Percentiles rank a stretch among this genome's conserved stretches.
These are phyloP conservation scores for Tryphoninae sp. DNA, from an alignment of 2,888 invertebrate species.

Conservation along the genomic window DNA sequence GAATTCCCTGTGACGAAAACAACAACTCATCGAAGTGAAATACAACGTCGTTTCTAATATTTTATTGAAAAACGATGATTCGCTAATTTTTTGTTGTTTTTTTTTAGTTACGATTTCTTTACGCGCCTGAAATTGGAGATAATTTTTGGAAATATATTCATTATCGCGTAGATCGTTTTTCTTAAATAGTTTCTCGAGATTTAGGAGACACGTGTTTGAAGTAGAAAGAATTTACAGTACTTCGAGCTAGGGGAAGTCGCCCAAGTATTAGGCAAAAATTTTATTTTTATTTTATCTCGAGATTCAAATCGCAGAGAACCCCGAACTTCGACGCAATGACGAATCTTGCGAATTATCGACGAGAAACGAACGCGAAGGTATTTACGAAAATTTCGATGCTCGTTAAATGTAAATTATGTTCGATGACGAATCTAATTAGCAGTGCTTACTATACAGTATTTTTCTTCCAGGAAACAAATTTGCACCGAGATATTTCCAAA, in stretches of 20 bases:
- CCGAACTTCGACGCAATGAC: not conserved
- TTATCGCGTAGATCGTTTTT: no score
- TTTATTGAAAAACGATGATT: not conserved
- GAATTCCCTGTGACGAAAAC: not conserved
- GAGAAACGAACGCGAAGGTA: not conserved
- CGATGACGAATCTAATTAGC: not conserved
- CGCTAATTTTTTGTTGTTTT: not conserved
- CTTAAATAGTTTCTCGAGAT: no score
- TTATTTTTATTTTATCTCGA: not conserved
- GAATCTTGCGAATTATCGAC: slow-evolving; percentile 16
- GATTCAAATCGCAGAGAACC: not conserved
- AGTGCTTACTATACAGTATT: not conserved
- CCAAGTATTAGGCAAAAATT: not conserved
- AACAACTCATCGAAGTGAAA: not conserved
- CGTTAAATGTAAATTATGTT: slow-evolving; percentile 35
- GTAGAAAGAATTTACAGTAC: no score
- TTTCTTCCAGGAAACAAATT: slow-evolving; percentile 3
- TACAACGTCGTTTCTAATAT: not conserved
- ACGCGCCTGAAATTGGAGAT: not conserved
- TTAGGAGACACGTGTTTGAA: no score
- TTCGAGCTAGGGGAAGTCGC: not conserved
- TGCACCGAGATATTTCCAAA: not conserved
- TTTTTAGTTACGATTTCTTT: not conserved
- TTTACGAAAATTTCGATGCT: not conserved
- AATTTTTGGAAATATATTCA: no score